phyloP scores from a whole-genome alignment of 2,888 invertebrate genomes.

The Pelosia muscerda region DNA sequence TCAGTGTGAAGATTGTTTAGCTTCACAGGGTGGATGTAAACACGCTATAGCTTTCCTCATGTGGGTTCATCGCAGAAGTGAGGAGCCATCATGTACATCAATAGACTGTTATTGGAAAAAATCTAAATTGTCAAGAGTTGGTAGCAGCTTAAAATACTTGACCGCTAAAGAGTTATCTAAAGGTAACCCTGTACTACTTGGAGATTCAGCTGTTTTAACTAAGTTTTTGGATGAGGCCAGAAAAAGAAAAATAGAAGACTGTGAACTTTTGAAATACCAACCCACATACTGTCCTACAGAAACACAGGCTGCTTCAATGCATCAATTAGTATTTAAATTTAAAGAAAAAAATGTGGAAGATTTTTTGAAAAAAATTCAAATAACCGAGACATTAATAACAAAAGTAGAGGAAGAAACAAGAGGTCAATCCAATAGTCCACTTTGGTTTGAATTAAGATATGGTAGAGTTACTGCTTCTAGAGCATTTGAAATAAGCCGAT shows the following conservation, averaged over 20 bases:
- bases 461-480: slow-evolving; percentile 23
- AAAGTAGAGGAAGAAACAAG: too few relatives aligned
- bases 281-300: background rate
- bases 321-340: background rate
- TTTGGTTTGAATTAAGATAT: too few relatives aligned
- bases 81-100: slow-evolving; percentile 55
- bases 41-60: slow-evolving; percentile 57
- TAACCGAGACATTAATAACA: too few relatives aligned
- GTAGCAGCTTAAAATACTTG: slow-evolving; percentile 43
- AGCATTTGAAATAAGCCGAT: slow-evolving; percentile 19
- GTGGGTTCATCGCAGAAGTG: slow-evolving; percentile 59
- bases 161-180: background rate
- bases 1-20: slow-evolving; percentile 52
- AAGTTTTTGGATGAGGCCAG: slow-evolving; percentile 15
- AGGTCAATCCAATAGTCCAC: too few relatives aligned
- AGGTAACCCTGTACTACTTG: slow-evolving; percentile 5
- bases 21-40: slow-evolving; percentile 55
- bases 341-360: too few relatives aligned
- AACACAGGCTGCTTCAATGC: slow-evolving; percentile 7
- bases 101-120: slow-evolving; percentile 57
- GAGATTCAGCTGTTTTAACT: background rate
- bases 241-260: slow-evolving; percentile 11
- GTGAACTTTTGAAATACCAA: slow-evolving; percentile 14
- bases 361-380: too few relatives aligned
- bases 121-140: slow-evolving; percentile 53